phyloP scores from a whole-genome alignment of 2,888 invertebrate species.

The Seira musarum region DNA sequence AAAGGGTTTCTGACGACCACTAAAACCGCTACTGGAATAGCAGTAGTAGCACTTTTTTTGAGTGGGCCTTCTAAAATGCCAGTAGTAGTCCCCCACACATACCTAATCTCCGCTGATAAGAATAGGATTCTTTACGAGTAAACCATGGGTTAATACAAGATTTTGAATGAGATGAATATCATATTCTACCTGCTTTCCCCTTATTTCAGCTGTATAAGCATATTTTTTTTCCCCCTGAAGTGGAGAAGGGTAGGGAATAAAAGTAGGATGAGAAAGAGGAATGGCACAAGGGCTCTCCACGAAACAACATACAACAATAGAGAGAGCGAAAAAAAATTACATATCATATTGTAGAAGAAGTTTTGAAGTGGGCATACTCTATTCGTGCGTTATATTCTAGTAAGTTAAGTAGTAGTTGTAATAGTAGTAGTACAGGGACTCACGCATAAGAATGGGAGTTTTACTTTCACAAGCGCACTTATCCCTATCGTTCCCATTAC shows the following conservation, averaged over 20 bases:
- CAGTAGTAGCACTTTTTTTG: not conserved
- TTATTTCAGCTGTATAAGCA: not conserved
- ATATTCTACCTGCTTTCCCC: conserved; percentile 1
- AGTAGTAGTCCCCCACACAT: not conserved
- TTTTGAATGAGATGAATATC: conserved; percentile 10
- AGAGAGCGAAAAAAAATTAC: not conserved
- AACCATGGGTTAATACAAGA: not conserved
- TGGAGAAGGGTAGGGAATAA: not conserved
- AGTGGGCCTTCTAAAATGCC: not conserved
- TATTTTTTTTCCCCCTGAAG: not conserved
- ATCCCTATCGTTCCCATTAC: not conserved
- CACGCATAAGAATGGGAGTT: conserved; percentile 7
- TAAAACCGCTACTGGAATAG: not conserved
- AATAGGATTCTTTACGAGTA: not conserved
- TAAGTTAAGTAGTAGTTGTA: too few relatives aligned
- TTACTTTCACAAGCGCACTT: not conserved
- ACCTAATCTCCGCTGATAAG: not conserved
- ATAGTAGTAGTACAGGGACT: not conserved
- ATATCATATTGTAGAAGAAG: not conserved
- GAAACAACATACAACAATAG: conserved; percentile 33
- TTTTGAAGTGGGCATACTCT: conserved; percentile 4
- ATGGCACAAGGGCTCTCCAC: conserved; percentile 30
- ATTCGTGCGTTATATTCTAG: not conserved
- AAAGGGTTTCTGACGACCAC: not conserved
- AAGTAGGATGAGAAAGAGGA: conserved; percentile 9